These are phyloP conservation scores for Zosterops pallidus DNA, from an alignment of 2,113 vertebrate genomes.

Conservation along the genomic window DNA sequence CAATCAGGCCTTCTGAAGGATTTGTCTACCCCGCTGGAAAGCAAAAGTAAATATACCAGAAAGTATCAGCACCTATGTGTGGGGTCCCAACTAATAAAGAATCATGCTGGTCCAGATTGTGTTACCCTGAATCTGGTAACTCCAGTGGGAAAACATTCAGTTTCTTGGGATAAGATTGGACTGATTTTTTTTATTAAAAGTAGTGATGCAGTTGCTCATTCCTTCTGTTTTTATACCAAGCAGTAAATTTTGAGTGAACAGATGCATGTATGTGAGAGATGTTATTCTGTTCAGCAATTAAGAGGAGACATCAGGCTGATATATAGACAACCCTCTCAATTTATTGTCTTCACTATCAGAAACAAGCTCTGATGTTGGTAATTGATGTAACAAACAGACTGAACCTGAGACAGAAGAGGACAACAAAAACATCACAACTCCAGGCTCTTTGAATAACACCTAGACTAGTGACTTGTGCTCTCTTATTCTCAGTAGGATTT, in stretches of 20 bases:
- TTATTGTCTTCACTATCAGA: not conserved
- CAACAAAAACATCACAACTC: not conserved
- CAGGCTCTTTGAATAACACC: not conserved
- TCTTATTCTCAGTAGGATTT: not conserved
- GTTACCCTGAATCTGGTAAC: not conserved
- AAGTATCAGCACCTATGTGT: not conserved
- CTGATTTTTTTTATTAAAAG: not conserved
- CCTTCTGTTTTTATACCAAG: not conserved
- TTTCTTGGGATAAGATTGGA: not conserved
- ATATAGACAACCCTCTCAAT: not conserved
- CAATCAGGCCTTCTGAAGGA: not conserved
- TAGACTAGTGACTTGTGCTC: not conserved
- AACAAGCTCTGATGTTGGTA: not conserved
- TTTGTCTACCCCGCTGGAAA: not conserved
- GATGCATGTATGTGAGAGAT: not conserved
- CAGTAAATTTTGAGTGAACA: not conserved
- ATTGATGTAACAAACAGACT: not conserved
- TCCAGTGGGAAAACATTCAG: not conserved
- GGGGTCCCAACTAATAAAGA: not conserved
- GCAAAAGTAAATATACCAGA: not conserved
- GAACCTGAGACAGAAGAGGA: not conserved
- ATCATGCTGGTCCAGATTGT: not conserved
- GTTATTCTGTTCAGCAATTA: not conserved
- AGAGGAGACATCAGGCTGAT: not conserved
- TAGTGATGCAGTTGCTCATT: not conserved